Evolutionary conservation across 2,113 vertebrate genomes (phyloP).

Genomic region (Lycocorax pyrrhopterus): DNA sequence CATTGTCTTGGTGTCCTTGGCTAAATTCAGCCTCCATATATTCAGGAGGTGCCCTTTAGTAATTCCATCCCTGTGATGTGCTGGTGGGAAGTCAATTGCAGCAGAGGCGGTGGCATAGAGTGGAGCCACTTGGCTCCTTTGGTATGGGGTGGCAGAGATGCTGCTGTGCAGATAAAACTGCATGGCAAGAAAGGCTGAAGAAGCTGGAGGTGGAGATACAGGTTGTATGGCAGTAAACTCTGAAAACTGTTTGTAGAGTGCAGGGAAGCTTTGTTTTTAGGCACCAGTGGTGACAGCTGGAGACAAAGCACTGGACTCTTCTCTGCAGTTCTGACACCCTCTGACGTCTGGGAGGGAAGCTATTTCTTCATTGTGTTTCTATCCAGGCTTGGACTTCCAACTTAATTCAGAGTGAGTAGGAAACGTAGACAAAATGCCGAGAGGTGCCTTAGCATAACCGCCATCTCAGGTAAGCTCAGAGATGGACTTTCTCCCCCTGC

Average conservation of each 20-base stretch:
- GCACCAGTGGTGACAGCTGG: background rate
- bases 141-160: background rate
- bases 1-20: background rate
- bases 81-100: background rate
- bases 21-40: background rate
- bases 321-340: background rate
- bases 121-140: background rate
- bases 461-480: background rate
- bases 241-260: background rate
- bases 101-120: background rate
- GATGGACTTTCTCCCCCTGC: background rate
- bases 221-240: background rate
- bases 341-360: background rate
- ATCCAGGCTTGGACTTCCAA: background rate
- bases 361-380: background rate
- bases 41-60: background rate
- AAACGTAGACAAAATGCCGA: background rate
- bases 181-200: background rate
- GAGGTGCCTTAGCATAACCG: background rate
- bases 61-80: rapidly evolving
- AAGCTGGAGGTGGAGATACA: background rate
- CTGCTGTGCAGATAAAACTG: background rate
- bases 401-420: rapidly evolving
- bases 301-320: background rate
- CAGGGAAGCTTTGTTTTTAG: background rate